Evolutionary conservation across 2,888 invertebrate species (phyloP).

Genomic region (Phaonia tiefii): DNA sequence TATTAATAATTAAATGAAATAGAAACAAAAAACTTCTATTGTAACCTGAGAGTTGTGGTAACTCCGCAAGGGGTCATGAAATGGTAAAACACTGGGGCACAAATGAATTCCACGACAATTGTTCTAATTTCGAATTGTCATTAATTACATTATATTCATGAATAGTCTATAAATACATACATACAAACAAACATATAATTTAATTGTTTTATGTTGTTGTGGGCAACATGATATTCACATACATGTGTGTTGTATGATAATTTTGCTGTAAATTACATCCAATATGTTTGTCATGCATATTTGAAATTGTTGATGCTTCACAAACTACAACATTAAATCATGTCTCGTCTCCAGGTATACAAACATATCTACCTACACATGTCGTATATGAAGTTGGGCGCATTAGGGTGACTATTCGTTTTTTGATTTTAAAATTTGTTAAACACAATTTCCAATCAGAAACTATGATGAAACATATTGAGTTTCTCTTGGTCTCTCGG

Average conservation of each 20-base stretch:
- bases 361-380: too few species aligned
- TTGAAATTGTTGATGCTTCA: conserved; percentile 17
- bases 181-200: too few species aligned
- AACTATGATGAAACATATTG: too few species aligned
- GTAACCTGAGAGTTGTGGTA: background rate
- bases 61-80: background rate
- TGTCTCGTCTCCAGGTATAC: too few species aligned
- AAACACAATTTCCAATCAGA: too few species aligned
- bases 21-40: background rate
- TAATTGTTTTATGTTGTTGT: background rate
- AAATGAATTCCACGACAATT: conserved; percentile 14
- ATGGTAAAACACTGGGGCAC: background rate
- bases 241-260: conserved; percentile 25
- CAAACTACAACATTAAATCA: too few species aligned
- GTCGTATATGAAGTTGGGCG: too few species aligned
- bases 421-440: too few species aligned
- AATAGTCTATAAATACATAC: background rate
- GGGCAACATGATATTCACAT: conserved; percentile 17
- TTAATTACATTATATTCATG: conserved; percentile 16
- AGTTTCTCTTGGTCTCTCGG: too few species aligned
- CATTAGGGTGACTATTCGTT: too few species aligned
- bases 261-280: background rate
- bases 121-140: conserved; percentile 30
- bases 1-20: conserved; percentile 13
- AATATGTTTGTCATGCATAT: conserved; percentile 16